A percentile compares a stretch with the other conserved stretches of the same genome.
These are phyloP conservation scores for Takifugu flavidus DNA, from an alignment of 2,113 vertebrate species.

Conservation along the genomic window DNA sequence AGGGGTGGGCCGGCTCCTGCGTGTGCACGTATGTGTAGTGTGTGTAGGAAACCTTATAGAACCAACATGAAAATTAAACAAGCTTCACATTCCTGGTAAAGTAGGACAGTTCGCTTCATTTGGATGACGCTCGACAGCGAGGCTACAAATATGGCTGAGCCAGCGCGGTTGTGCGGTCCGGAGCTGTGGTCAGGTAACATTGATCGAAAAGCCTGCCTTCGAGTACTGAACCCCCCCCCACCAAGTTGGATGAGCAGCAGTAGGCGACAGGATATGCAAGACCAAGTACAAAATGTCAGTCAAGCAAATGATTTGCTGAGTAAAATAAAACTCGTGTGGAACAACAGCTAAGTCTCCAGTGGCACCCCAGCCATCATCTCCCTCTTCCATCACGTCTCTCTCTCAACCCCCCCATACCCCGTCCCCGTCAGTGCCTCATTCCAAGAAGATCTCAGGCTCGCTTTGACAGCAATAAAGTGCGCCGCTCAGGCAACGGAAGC, in stretches of 20 bases:
- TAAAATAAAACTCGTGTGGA: constrained; percentile 67
- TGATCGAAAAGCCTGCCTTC: constrained; percentile 14
- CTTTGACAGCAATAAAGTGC: constrained; percentile 69
- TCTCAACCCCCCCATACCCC: constrained; percentile 8
- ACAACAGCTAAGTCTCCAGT: constrained; percentile 53
- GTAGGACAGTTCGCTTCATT: constrained; percentile 35
- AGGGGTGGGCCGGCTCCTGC: background rate
- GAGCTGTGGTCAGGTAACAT: constrained; percentile 28
- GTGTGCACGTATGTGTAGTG: constrained; percentile 5
- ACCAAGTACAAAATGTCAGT: constrained; percentile 43
- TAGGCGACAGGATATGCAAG: constrained; percentile 31
- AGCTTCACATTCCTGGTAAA: constrained; percentile 34
- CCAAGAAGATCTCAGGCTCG: constrained; percentile 67
- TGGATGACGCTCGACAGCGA: constrained; percentile 22
- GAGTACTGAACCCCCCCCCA: background rate
- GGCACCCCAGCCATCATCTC: constrained; percentile 40
- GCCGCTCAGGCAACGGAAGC: constrained; percentile 54
- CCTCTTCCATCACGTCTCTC: background rate
- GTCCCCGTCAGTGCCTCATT: constrained; percentile 35
- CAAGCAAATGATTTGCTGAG: constrained; percentile 70
- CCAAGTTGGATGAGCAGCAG: constrained; percentile 20
- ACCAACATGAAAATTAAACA: constrained; percentile 41
- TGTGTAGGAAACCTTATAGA: constrained; percentile 10
- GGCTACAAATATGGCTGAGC: constrained; percentile 19
- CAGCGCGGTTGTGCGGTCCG: too few relatives aligned